These are phyloP conservation scores for Delia radicum DNA, from an alignment of 1,140 invertebrate genomes.

Conservation along the genomic window DNA sequence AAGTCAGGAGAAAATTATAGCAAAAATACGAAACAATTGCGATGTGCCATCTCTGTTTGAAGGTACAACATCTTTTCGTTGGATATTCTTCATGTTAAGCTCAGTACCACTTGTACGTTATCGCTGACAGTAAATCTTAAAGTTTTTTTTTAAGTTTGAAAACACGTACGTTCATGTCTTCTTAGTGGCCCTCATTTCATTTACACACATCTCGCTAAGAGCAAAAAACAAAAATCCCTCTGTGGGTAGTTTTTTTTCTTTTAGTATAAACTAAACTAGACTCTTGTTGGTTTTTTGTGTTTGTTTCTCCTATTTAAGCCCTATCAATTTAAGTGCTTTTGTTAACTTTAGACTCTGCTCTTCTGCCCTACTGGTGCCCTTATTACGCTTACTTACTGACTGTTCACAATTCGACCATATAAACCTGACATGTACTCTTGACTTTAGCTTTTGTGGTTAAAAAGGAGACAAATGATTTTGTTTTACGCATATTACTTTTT, in stretches of 20 bases:
- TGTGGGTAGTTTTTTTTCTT: not conserved
- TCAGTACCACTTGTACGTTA: not conserved
- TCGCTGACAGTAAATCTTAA: not conserved
- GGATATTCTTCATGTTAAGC: not conserved
- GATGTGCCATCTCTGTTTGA: no score
- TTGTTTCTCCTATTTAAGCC: no score
- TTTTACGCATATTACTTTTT: conserved; percentile 11
- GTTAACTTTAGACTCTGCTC: no score
- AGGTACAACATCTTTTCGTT: no score
- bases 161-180: not conserved
- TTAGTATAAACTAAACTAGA: no score
- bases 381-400: no score
- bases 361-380: not conserved
- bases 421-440: not conserved
- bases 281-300: no score
- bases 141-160: not conserved
- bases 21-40: no score
- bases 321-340: no score
- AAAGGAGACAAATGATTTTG: conserved; percentile 9
- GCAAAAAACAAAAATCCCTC: no score
- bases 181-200: not conserved
- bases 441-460: not conserved
- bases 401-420: not conserved
- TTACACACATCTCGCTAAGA: not conserved
- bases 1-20: no score